Evolutionary conservation across 2,113 vertebrate genomes (phyloP), one percentile per base, ranked within the genome.

Genomic region (Cephalopholis sonnerati): DNA sequence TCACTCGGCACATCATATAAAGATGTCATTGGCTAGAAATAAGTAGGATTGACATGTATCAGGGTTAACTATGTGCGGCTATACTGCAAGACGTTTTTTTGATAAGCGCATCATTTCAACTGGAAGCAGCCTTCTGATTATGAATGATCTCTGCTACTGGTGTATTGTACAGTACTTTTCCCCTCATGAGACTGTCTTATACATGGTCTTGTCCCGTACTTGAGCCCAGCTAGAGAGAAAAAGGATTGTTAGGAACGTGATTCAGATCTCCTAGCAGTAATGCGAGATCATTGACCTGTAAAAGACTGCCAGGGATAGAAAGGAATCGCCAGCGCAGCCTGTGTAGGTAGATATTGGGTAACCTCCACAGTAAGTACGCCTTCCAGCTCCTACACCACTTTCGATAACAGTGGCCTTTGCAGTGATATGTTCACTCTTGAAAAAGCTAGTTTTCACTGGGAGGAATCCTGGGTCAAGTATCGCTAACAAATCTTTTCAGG

Each of bases 211-310:
- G 85, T 81, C 59, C 70, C 50, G 24, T 57, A 50, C 61, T 87
- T 39, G 27, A 72, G 32, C 39, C 8, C 39, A 51, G 68, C 46
- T 64, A 48, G 85, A 87, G 59, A 77, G 65, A 24, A 67, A 74
- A 58, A 54, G 22, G 27, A 77, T 67, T 79, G 80, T 80, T 66
- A 24, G 58, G 36, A 85, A 70, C 50, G 77, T 41, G 74, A 54
- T 81, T 87, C 59, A 62, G 85, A 81, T 81, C 72, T 67, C 51
- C 29, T 7, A 4, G 61, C 71, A 50, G 81, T 86, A 92, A 89
- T 82, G 22, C 39, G 39, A 87, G 89, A 88, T 89, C 68, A 63
- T 12, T 86, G 90, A 88, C 82, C 89, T 85, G 80, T 83, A 74
- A 86, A 88, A 87, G 54, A 79, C 79, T 77, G 29, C 41, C 62